These are phyloP conservation scores for Daboia siamensis DNA, from an alignment of 2,113 vertebrate species.

Conservation along the genomic window DNA sequence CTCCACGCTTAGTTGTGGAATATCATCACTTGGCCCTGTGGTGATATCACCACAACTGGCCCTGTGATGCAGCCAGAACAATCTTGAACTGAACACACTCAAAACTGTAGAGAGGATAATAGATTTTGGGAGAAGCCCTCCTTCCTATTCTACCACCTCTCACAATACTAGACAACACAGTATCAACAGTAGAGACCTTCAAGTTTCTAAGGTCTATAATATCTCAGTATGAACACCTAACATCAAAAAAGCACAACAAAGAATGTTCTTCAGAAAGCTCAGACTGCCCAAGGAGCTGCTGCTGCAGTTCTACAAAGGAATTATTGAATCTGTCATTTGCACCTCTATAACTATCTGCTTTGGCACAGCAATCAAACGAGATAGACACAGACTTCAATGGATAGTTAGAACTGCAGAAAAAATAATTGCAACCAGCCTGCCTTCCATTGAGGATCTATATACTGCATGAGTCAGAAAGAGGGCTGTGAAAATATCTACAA, in stretches of 20 bases:
- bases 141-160: not conserved
- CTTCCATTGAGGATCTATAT: not conserved
- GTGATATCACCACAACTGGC: no score
- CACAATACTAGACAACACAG: no score
- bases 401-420: not conserved
- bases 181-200: no score
- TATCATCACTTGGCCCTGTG: not conserved
- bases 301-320: not conserved
- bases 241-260: not conserved
- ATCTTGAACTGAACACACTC: not conserved
- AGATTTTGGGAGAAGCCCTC: not conserved
- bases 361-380: not conserved
- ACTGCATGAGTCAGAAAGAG: not conserved
- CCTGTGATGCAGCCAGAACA: not conserved
- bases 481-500: not conserved
- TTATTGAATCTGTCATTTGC: not conserved
- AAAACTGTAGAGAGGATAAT: not conserved
- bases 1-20: not conserved
- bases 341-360: not conserved
- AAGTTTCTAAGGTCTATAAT: no score
- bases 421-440: not conserved
- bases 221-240: not conserved
- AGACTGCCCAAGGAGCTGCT: not conserved
- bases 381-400: not conserved
- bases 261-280: not conserved